Conservation (phyloP, 2,888 invertebrate genomes). For the Drosophila crucigera region DNA sequence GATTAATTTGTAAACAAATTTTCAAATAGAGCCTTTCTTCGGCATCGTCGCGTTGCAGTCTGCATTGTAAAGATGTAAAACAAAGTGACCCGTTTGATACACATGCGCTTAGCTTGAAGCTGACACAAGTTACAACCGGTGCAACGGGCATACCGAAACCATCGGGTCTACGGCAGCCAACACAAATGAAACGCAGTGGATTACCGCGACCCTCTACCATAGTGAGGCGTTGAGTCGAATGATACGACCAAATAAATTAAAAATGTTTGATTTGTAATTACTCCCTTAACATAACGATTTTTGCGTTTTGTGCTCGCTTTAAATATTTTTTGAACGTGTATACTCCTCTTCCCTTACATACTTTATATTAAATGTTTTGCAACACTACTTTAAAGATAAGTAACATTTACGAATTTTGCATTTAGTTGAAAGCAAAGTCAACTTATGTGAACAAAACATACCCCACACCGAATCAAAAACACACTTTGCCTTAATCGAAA, state of each 20-base stretch:
- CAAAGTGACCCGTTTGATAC: conserved; percentile 45
- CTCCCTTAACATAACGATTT: not conserved
- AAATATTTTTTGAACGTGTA: conserved; percentile 1
- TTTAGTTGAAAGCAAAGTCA: conserved; percentile 29
- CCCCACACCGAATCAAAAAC: conserved; percentile 13
- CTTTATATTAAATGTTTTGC: conserved; percentile 8
- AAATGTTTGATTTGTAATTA: not conserved
- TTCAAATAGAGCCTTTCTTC: conserved; percentile 83
- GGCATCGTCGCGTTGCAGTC: conserved; percentile 83
- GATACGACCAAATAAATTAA: not conserved
- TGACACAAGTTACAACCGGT: conserved; percentile 79
- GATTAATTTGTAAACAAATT: not conserved
- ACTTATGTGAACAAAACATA: conserved; percentile 5
- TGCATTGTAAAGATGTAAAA: conserved; percentile 65
- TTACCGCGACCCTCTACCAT: conserved; percentile 83
- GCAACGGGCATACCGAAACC: conserved; percentile 83
- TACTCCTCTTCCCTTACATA: conserved; percentile 6
- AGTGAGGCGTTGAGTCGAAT: conserved; percentile 76
- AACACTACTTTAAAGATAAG: conserved; percentile 21
- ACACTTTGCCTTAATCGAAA: conserved; percentile 52
- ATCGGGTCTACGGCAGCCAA: conserved; percentile 82
- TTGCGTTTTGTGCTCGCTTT: conserved; percentile 22
- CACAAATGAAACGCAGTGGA: conserved; percentile 83
- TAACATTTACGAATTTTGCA: conserved; percentile 21
- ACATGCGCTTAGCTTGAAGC: conserved; percentile 55